A percentile compares a stretch with the other conserved stretches of the same genome.
Evolutionary conservation across 2,797 vertebrate genomes (phyloP).

Genomic region (Tympanoctomys barrerae): DNA sequence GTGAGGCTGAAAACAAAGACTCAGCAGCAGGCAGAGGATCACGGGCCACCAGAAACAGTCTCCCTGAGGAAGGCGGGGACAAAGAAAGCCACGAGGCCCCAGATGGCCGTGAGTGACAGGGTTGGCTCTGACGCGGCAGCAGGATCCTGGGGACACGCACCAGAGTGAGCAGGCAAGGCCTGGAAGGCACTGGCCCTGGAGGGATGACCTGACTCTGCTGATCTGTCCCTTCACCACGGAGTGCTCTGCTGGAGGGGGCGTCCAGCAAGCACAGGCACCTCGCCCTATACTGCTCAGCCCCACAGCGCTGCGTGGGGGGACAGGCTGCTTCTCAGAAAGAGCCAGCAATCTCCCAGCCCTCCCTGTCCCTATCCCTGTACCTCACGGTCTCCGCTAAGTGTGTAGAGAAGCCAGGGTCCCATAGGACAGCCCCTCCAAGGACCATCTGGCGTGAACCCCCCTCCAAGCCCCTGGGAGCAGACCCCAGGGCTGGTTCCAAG

Average conservation of each 20-base stretch:
- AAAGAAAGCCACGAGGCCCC: too few relatives aligned
- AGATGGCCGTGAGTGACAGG: not conserved
- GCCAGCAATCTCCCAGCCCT: not conserved
- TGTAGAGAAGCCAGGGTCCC: not conserved
- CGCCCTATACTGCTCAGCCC: not conserved
- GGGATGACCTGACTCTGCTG: not conserved
- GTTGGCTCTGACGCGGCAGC: not conserved
- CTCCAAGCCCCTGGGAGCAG: not conserved
- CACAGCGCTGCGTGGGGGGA: not conserved
- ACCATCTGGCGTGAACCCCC: not conserved
- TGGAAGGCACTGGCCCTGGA: not conserved
- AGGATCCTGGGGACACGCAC: not conserved
- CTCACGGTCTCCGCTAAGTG: not conserved
- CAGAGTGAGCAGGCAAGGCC: not conserved
- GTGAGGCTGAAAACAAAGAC: not conserved
- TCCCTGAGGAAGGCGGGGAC: not conserved
- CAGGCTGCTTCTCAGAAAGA: too few relatives aligned
- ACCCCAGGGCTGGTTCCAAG: slow-evolving; percentile 1
- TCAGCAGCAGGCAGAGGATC: not conserved
- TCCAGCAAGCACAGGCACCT: not conserved
- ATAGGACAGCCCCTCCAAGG: not conserved
- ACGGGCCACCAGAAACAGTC: not conserved
- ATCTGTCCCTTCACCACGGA: not conserved
- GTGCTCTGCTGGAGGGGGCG: not conserved
- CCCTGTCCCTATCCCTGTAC: not conserved